A percentile compares a stretch with the other conserved stretches of the same genome.
phyloP scores from a whole-genome alignment of 2,888 invertebrate genomes.

The Mythimna impura region DNA sequence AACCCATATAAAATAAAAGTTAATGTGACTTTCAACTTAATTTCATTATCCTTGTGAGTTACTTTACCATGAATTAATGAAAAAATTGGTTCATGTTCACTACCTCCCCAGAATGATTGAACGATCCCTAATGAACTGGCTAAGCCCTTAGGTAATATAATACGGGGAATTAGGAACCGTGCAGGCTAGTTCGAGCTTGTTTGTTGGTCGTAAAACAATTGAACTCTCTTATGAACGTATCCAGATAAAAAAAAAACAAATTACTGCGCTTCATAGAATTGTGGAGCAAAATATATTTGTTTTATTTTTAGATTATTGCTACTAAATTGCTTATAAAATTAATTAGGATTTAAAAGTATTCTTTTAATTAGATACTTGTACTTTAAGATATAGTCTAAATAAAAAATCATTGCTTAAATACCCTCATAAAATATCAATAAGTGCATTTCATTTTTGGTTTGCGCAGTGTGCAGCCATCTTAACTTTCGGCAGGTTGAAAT shows the following conservation, averaged over 20 bases:
- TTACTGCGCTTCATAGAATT: not conserved
- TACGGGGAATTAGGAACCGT: conserved; percentile 75
- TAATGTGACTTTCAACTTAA: conserved; percentile 26
- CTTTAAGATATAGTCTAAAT: not conserved
- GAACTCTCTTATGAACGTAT: not conserved
- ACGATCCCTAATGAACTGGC: conserved; percentile 84
- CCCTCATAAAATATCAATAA: conserved; percentile 1
- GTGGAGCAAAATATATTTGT: not conserved
- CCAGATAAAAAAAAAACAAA: conserved; percentile 1
- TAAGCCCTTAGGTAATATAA: conserved; percentile 81
- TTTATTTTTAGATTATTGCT: not conserved
- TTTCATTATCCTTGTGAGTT: conserved; percentile 28
- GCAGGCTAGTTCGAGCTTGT: conserved; percentile 62
- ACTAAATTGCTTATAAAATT: not conserved
- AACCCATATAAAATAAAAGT: conserved; percentile 11
- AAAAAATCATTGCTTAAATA: conserved; percentile 3
- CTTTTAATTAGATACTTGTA: no score
- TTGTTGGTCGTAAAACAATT: conserved; percentile 20
- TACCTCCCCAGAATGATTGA: conserved; percentile 81
- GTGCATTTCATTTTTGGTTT: not conserved
- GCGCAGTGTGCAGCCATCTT: conserved; percentile 36
- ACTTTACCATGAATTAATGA: conserved; percentile 40
- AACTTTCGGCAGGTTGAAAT: conserved; percentile 43
- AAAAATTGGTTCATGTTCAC: conserved; percentile 52
- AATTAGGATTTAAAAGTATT: not conserved